Evolutionary conservation across 1,140 invertebrate species (phyloP).

Genomic region (Globodera rostochiensis): DNA sequence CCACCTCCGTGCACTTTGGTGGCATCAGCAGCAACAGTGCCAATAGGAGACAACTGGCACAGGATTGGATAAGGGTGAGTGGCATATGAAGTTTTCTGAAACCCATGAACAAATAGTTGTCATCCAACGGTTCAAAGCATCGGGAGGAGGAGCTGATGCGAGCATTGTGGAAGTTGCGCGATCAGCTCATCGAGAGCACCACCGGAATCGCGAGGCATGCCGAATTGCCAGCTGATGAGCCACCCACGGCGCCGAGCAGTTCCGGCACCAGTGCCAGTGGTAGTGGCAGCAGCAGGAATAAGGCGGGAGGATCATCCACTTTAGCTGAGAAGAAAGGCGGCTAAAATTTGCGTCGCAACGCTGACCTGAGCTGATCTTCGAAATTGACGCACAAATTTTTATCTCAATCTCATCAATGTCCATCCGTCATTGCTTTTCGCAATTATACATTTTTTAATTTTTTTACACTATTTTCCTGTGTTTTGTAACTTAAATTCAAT

Average conservation of each 20-base stretch:
- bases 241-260: neutral
- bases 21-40: neutral
- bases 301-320: too few species aligned
- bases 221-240: neutral
- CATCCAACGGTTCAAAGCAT: conserved; percentile 10
- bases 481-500: too few species aligned
- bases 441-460: neutral
- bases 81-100: neutral
- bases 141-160: conserved; percentile 13
- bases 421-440: neutral
- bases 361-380: neutral
- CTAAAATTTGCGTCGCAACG: too few species aligned
- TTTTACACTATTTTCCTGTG: neutral
- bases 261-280: too few species aligned
- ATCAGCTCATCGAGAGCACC: conserved; percentile 24
- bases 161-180: conserved; percentile 26
- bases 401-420: neutral
- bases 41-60: conserved; percentile 5
- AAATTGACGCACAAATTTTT: neutral
- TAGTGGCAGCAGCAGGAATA: too few species aligned
- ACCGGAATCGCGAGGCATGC: conserved; percentile 7
- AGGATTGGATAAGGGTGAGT: conserved; percentile 22
- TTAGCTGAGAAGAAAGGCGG: neutral
- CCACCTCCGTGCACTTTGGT: neutral
- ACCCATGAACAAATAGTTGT: neutral